Evolutionary conservation across 2,113 vertebrate species (phyloP), one percentile per base, ranked within the genome.

Genomic region (Hippocampus abdominalis): DNA sequence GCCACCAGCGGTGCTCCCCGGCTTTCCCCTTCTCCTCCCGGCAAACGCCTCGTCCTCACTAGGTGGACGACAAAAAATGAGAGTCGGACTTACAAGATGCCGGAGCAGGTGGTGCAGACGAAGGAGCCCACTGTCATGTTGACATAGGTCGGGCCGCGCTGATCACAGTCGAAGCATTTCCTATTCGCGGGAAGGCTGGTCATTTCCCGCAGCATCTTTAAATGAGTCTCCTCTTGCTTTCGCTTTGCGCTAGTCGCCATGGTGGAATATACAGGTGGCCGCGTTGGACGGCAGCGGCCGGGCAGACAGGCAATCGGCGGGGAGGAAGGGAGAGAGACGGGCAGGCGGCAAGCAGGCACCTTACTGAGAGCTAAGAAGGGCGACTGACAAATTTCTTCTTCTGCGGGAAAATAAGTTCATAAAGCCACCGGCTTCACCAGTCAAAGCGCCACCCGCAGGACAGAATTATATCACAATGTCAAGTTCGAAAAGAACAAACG

Each of bases 81-180:
- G 25, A 76, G 81, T 85, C 23, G 62, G 86, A 94, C 96, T 97
- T 89, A 97, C 96, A 98, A 84, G 88, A 97, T 95, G 77, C 96
- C 95, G n/a, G 96, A 98, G 92, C 96, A 98, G 88, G 96, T 96
- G 81, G 96, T 98, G 62, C 96, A 98, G 60, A 98, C 95, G 95
- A 98, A 98, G 69, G 96, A 96, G 88, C 96, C 96, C 91, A 95
- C 94, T 83, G 96, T 98, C 96, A 97, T 98, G 94, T 98, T 95
- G 92, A 94, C 95, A 89, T 98, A 98, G 89, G 96, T 98, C 90
- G 96, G 96, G 94, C 96, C 96, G 91, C 96, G 95, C 87, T 98
- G 96, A 88, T 98, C 95, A 87, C 96, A 98, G 92, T 98, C 96
- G 90, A 97, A 98, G 92, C 96, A 98, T 93, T 97, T 96, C 91